phyloP scores from a whole-genome alignment of 2,113 vertebrate genomes.

The Dascyllus trimaculatus region DNA sequence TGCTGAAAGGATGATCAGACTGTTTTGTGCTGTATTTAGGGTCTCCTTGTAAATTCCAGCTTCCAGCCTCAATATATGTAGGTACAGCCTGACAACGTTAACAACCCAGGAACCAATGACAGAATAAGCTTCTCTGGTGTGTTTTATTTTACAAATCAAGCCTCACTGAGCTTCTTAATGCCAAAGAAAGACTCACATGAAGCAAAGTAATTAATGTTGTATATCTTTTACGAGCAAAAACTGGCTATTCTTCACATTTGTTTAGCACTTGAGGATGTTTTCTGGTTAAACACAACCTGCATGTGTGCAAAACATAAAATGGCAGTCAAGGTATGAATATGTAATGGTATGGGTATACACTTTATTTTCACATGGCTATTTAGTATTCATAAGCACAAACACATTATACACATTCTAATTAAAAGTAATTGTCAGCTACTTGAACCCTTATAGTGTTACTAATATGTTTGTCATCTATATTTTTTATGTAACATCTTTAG shows the following conservation, averaged over 20 bases:
- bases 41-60: conserved; percentile 2
- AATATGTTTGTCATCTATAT: too few species aligned
- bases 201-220: background rate
- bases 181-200: background rate
- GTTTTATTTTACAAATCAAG: conserved; percentile 5
- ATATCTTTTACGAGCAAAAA: too few species aligned
- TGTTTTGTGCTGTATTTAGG: conserved; percentile 20
- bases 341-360: too few species aligned
- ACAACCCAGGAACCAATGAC: background rate
- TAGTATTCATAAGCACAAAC: background rate
- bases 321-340: background rate
- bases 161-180: background rate
- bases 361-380: background rate
- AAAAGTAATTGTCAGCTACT: too few species aligned
- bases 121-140: background rate
- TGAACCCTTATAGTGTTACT: too few species aligned
- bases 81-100: background rate
- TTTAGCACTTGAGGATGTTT: background rate
- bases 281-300: too few species aligned
- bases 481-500: too few species aligned
- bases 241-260: too few species aligned
- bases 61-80: conserved; percentile 8
- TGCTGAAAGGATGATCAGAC: conserved; percentile 39
- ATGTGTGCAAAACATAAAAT: background rate
- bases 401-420: background rate